Evolutionary conservation across 2,888 invertebrate species (phyloP).

Genomic region (Caenorhabditis sp.): DNA sequence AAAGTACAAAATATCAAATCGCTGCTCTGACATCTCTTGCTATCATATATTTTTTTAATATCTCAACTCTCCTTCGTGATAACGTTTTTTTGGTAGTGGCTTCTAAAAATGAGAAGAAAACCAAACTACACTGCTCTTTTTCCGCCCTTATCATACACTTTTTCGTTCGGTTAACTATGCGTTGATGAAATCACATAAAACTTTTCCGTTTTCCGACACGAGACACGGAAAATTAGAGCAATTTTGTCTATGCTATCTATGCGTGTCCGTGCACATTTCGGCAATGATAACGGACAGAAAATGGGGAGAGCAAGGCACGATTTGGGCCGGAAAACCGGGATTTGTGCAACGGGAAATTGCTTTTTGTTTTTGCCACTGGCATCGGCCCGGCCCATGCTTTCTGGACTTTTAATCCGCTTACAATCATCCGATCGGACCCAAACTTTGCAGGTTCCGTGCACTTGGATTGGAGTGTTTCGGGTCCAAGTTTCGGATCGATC

Average conservation of each 20-base stretch:
- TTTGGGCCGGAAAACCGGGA: slow-evolving; percentile 11
- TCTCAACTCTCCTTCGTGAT: too few relatives aligned
- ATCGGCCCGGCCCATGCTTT: too few relatives aligned
- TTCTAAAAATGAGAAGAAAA: background rate
- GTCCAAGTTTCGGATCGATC: too few relatives aligned
- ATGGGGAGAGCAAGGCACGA: slow-evolving; percentile 21
- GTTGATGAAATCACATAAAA: slow-evolving; percentile 7
- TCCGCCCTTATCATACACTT: slow-evolving; percentile 2
- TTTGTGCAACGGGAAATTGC: slow-evolving; percentile 16
- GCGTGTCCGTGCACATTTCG: background rate
- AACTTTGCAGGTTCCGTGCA: too few relatives aligned
- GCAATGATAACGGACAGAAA: slow-evolving; percentile 2
- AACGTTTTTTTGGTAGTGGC: too few relatives aligned
- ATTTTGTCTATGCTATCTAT: slow-evolving; percentile 45
- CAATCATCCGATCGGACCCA: too few relatives aligned
- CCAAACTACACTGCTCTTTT: slow-evolving; percentile 1
- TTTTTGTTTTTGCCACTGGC: too few relatives aligned
- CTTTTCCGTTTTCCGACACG: slow-evolving; percentile 5
- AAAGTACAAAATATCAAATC: too few relatives aligned
- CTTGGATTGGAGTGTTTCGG: too few relatives aligned
- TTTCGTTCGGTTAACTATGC: slow-evolving; percentile 26
- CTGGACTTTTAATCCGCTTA: too few relatives aligned
- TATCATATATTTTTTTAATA: too few relatives aligned
- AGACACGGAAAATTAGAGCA: background rate
- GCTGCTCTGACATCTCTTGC: too few relatives aligned